phyloP scores from a whole-genome alignment of 1,140 invertebrate species.

The Andricus grossulariae region DNA sequence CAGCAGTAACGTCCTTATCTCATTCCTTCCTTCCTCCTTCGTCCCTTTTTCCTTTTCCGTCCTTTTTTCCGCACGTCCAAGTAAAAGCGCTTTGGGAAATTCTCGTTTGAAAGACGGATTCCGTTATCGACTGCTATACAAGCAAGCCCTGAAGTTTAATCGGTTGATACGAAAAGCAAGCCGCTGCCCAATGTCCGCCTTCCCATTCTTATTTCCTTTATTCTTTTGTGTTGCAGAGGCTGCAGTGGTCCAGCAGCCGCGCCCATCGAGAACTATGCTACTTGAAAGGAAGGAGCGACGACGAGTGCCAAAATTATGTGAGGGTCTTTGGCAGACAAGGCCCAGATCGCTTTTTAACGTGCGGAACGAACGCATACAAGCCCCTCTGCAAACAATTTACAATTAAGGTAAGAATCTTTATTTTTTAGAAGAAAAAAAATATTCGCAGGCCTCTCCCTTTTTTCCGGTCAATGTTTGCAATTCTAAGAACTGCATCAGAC shows the following conservation, averaged over 20 bases:
- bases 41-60: slow-evolving; percentile 31
- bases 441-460: too few relatives aligned
- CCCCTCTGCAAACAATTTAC: slow-evolving; percentile 91
- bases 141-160: slow-evolving; percentile 47
- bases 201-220: slow-evolving; percentile 46
- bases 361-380: slow-evolving; percentile 98
- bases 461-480: too few relatives aligned
- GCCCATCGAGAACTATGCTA: slow-evolving; percentile 89
- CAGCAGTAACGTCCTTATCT: slow-evolving; percentile 54
- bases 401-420: slow-evolving; percentile 73
- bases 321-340: slow-evolving; percentile 86
- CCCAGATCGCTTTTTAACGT: slow-evolving; percentile 88
- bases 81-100: slow-evolving; percentile 54
- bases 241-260: slow-evolving; percentile 90
- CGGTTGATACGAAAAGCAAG: slow-evolving; percentile 42
- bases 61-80: slow-evolving; percentile 45
- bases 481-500: too few relatives aligned
- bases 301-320: slow-evolving; percentile 97
- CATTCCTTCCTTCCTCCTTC: slow-evolving; percentile 25
- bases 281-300: slow-evolving; percentile 90
- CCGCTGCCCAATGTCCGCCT: slow-evolving; percentile 33
- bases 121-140: slow-evolving; percentile 52
- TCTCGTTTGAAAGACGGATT: slow-evolving; percentile 49
- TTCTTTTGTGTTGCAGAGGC: slow-evolving; percentile 78
- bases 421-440: too few relatives aligned